These are phyloP conservation scores for Drosophila nigrodunni DNA, from an alignment of 1,140 invertebrate genomes.

Conservation along the genomic window DNA sequence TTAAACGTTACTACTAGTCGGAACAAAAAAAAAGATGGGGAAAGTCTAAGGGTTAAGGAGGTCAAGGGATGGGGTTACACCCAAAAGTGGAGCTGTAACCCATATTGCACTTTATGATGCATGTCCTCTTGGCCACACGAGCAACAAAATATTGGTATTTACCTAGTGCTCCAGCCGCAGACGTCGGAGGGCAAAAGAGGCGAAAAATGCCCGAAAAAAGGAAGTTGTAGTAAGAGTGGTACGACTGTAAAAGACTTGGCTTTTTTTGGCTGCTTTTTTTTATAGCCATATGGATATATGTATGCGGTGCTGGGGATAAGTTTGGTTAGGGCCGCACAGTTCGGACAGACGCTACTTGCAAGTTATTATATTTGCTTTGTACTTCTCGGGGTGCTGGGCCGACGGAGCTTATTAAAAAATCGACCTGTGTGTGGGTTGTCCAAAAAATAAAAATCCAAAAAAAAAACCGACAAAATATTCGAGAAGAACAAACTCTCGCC, in stretches of 20 bases:
- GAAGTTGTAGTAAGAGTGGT: neutral
- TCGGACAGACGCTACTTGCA: slow-evolving; percentile 70
- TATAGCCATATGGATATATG: slow-evolving; percentile 17
- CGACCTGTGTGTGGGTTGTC: slow-evolving; percentile 54
- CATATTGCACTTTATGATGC: slow-evolving; percentile 76
- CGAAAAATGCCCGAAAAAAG: neutral
- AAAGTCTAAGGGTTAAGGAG: neutral
- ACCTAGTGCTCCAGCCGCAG: slow-evolving; percentile 70
- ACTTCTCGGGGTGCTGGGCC: slow-evolving; percentile 59
- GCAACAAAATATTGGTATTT: slow-evolving; percentile 71
- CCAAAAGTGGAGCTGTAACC: slow-evolving; percentile 4
- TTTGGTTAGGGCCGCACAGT: slow-evolving; percentile 5
- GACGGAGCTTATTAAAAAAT: slow-evolving; percentile 75
- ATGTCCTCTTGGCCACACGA: slow-evolving; percentile 50
- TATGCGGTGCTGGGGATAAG: neutral
- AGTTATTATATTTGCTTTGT: slow-evolving; percentile 83
- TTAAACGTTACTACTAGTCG: neutral
- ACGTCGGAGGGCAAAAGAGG: slow-evolving; percentile 28
- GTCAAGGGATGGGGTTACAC: neutral
- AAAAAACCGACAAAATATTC: slow-evolving; percentile 20
- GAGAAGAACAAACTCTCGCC: slow-evolving; percentile 23
- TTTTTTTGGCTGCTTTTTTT: slow-evolving; percentile 9
- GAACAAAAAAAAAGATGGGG: neutral
- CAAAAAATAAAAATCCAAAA: slow-evolving; percentile 41
- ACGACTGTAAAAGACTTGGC: neutral